Percentiles rank a stretch among this genome's conserved stretches.
Conservation (phyloP, 2,888 invertebrate genomes). For the Agriopis aurantiaria region DNA sequence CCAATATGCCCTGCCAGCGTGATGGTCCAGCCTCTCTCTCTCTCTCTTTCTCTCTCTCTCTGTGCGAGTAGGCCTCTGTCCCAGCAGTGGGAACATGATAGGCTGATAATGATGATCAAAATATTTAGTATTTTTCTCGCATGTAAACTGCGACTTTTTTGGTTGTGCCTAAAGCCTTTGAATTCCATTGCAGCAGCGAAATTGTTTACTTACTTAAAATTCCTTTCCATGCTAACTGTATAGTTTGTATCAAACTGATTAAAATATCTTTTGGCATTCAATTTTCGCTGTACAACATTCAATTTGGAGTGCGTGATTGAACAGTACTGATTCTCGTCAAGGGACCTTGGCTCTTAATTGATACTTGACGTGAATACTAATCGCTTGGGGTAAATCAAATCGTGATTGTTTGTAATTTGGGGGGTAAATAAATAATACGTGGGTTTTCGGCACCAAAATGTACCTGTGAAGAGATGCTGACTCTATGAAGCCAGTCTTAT, state of each 20-base stretch:
- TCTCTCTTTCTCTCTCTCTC: too few species aligned
- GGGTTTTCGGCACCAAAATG: conserved; percentile 21
- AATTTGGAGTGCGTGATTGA: conserved; percentile 23
- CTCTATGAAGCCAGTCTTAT: not conserved
- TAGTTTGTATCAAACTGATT: not conserved
- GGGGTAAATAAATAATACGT: too few species aligned
- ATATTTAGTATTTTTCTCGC: too few species aligned
- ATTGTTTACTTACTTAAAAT: not conserved
- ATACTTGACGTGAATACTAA: conserved; percentile 44
- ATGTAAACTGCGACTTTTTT: too few species aligned
- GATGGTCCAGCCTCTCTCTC: too few species aligned
- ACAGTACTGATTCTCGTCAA: conserved; percentile 19
- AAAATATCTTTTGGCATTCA: conserved; percentile 15
- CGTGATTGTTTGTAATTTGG: conserved; percentile 37
- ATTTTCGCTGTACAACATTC: conserved; percentile 5
- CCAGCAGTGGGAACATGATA: too few species aligned
- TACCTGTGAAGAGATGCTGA: not conserved
- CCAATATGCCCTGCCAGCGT: too few species aligned
- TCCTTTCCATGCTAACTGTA: not conserved
- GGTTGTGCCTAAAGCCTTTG: not conserved
- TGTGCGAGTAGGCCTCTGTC: too few species aligned
- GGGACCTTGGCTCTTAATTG: conserved; percentile 41
- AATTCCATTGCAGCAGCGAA: not conserved
- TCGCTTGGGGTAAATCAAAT: conserved; percentile 26
- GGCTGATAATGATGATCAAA: too few species aligned